These are phyloP conservation scores for Brachionus sp. DNA, from an alignment of 1,140 invertebrate species.

Conservation along the genomic window DNA sequence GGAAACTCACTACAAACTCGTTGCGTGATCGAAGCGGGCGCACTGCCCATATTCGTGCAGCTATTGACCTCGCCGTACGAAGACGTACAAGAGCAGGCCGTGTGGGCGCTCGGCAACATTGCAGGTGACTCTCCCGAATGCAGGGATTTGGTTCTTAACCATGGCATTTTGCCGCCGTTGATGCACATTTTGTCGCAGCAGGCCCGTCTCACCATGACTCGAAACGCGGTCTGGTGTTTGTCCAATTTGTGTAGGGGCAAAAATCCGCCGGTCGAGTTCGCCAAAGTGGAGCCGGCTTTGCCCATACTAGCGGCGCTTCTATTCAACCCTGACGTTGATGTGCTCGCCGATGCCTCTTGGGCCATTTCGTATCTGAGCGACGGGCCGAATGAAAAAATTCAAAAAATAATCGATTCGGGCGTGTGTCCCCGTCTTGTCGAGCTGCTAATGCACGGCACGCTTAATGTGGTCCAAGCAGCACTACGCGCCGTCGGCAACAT, in stretches of 20 bases:
- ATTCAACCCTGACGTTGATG: constrained; percentile 83
- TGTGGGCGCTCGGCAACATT: constrained; percentile 94
- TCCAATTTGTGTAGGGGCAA: constrained; percentile 94
- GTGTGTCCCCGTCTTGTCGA: constrained; percentile 89
- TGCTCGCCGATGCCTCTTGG: constrained; percentile 92
- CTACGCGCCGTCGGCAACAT: constrained; percentile 93
- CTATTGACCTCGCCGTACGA: constrained; percentile 76
- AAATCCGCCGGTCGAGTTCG: constrained; percentile 88
- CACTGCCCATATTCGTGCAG: constrained; percentile 83
- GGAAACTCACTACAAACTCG: constrained; percentile 89
- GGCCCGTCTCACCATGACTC: constrained; percentile 79
- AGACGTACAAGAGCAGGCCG: constrained; percentile 86
- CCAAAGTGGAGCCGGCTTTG: constrained; percentile 74
- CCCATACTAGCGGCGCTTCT: constrained; percentile 80
- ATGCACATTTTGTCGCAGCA: constrained; percentile 77
- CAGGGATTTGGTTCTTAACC: constrained; percentile 80
- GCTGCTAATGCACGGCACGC: constrained; percentile 81
- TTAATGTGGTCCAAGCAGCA: constrained; percentile 89
- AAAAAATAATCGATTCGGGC: constrained; percentile 91
- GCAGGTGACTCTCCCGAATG: constrained; percentile 89
- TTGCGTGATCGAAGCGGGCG: constrained; percentile 86
- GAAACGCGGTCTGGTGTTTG: constrained; percentile 95
- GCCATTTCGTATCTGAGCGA: constrained; percentile 88
- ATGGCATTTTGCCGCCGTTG: constrained; percentile 79
- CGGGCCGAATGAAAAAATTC: constrained; percentile 95